Evolutionary conservation across 2,113 vertebrate species (phyloP), one percentile per base, ranked within the genome.

Genomic region (Conger conger): DNA sequence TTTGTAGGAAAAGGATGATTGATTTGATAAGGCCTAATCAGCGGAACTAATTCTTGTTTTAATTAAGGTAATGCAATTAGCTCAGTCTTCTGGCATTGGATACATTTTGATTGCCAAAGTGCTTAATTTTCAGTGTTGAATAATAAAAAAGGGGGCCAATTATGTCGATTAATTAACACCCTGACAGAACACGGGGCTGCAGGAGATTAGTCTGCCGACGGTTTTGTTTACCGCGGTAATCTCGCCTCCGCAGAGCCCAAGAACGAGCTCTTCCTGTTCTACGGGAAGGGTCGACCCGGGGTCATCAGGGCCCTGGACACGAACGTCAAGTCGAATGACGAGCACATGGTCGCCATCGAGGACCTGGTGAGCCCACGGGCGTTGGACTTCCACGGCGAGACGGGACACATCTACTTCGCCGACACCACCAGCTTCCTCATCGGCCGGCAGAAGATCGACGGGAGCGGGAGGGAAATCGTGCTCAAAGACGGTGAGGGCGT

Each of bases 231-330:
- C 92, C 80, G 90, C 87, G 90, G 91, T 92, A 92, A 94, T 96
- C 91, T 91, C 91, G 90, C 88, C 92, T 93, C 89, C 91, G 85
- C 94, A 97, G 97, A 95, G 92, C 95, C 95, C 11, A 96, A 96
- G 94, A 96, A 96, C 87, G 96, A 97, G 89, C 90, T 97, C 88
- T 97, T 97, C 90, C 95, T 97, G 54, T 96, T 97, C 93, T 97
- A 97, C 89, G 96, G 97, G 40, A 97, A 97, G 92, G 97, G 97
- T 81, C 94, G 96, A 40, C 96, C 97, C 18, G 97, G 97, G 91
- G 95, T 97, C 90, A 96, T 97, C 86, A 92, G 96, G 57, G 96
- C 95, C 76, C 95, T 97, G 95, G 96, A 96, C 85, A 83, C 97
- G 90, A 96, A 96, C 91, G 93, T 93, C 89, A 96, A 95, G 93